Evolutionary conservation across 1,140 invertebrate genomes (phyloP).

Genomic region (Drosophila punjabiensis): DNA sequence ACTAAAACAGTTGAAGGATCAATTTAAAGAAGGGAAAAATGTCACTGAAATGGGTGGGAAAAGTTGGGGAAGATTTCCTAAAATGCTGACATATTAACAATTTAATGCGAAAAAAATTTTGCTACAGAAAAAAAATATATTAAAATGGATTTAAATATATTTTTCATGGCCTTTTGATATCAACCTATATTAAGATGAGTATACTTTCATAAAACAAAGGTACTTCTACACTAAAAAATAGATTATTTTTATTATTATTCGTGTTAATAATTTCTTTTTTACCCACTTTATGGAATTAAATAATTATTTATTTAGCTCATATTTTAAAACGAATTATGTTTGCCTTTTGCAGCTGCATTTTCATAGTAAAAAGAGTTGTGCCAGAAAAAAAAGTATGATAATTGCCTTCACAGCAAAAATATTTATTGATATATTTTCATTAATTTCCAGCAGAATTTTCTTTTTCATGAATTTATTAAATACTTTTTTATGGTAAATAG

Average conservation of each 20-base stretch:
- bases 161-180: not conserved
- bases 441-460: not conserved
- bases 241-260: not conserved
- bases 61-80: not conserved
- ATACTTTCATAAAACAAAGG: not conserved
- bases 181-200: not conserved
- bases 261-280: no score
- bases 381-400: not conserved
- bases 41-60: not conserved
- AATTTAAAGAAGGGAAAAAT: not conserved
- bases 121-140: not conserved
- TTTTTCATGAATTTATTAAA: not conserved
- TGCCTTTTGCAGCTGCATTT: not conserved
- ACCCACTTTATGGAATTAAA: not conserved
- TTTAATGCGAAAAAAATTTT: not conserved
- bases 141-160: not conserved
- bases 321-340: not conserved
- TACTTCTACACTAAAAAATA: not conserved
- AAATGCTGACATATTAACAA: not conserved
- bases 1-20: not conserved
- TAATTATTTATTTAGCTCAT: not conserved
- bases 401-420: not conserved
- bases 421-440: not conserved
- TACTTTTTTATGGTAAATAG: not conserved
- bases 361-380: not conserved